Evolutionary conservation across 2,797 vertebrate species (phyloP).

Genomic region (Darevskia nairensis): DNA sequence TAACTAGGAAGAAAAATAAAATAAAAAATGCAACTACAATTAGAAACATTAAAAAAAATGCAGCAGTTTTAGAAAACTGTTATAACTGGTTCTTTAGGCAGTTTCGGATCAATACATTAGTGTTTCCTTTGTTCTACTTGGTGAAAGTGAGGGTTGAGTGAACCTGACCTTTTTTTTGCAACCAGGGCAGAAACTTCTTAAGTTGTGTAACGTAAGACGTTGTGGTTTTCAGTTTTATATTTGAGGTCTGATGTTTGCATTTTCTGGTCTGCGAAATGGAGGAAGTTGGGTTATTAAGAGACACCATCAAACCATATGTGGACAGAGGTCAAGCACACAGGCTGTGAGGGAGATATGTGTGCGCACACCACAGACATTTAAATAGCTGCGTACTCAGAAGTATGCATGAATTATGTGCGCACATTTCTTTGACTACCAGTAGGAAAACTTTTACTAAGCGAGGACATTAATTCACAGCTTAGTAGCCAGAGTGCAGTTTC

Average conservation of each 20-base stretch:
- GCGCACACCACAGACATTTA: constrained; percentile 23
- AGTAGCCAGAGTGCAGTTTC: constrained; percentile 20
- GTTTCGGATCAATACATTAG: constrained; percentile 55
- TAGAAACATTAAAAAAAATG: constrained; percentile 31
- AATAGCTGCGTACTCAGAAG: not conserved
- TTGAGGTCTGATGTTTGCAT: constrained; percentile 80
- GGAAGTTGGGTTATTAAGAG: constrained; percentile 69
- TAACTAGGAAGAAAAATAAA: constrained; percentile 48
- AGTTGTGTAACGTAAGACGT: constrained; percentile 75
- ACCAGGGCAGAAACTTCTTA: constrained; percentile 69
- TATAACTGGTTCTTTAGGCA: constrained; percentile 37
- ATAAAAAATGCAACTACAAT: constrained; percentile 63
- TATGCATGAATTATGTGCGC: not conserved
- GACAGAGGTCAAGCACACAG: constrained; percentile 66
- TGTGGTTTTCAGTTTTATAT: constrained; percentile 79
- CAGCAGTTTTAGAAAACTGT: constrained; percentile 46
- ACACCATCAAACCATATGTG: constrained; percentile 72
- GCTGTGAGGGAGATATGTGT: not conserved
- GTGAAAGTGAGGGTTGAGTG: constrained; percentile 39
- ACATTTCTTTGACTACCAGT: not conserved
- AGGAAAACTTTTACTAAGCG: not conserved
- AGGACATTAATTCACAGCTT: not conserved
- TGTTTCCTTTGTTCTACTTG: constrained; percentile 45
- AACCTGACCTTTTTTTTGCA: constrained; percentile 67
- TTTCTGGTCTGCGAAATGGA: constrained; percentile 76